Evolutionary conservation across 2,113 vertebrate genomes (phyloP).

Genomic region (Jaculus jaculus): DNA sequence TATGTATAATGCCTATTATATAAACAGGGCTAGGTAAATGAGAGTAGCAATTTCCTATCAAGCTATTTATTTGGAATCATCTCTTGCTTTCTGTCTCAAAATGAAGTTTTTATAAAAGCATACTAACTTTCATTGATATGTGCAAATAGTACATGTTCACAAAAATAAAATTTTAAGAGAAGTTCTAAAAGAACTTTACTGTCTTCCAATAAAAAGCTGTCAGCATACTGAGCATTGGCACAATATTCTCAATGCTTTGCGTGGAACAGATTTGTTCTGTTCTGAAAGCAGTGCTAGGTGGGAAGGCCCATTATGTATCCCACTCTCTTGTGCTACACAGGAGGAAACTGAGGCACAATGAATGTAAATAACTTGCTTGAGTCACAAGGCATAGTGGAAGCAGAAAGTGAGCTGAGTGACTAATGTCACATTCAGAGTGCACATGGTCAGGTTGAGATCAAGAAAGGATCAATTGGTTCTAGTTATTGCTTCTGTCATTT

Average conservation of each 20-base stretch:
- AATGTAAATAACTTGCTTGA: neutral
- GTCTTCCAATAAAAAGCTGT: neutral
- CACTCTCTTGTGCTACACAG: neutral
- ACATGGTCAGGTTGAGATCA: neutral
- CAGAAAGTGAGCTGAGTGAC: neutral
- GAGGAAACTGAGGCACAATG: neutral
- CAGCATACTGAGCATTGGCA: neutral
- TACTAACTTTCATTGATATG: neutral
- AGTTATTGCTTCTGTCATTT: slow-evolving; percentile 40
- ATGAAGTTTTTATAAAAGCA: neutral
- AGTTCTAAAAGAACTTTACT: neutral
- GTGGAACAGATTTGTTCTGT: neutral
- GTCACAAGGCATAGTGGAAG: neutral
- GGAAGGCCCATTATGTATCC: neutral
- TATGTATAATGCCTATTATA: neutral
- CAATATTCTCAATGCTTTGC: neutral
- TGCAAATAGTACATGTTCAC: neutral
- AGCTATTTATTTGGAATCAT: neutral
- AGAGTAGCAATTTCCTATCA: neutral
- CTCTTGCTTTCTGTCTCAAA: slow-evolving; percentile 28
- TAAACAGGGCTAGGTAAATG: neutral
- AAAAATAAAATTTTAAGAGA: neutral
- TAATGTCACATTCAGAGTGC: neutral
- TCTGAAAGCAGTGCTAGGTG: neutral
- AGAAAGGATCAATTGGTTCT: slow-evolving; percentile 33